Evolutionary conservation across 1,140 invertebrate genomes (phyloP).

Genomic region (Neodiprion lecontei): DNA sequence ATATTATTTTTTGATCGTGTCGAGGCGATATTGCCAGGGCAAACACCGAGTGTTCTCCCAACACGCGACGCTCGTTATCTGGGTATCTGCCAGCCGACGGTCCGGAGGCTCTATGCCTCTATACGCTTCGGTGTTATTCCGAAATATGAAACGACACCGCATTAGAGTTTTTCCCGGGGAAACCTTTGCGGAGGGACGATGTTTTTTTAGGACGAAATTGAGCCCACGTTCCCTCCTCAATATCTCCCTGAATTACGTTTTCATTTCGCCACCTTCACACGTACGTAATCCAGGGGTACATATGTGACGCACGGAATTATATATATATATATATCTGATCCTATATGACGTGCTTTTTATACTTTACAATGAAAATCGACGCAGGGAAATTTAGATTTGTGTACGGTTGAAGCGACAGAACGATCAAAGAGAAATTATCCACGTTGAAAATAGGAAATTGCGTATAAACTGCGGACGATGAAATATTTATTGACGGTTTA

Average conservation of each 20-base stretch:
- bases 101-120: too few relatives aligned
- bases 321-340: too few relatives aligned
- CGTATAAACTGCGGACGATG: background rate
- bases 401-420: too few relatives aligned
- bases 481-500: too few relatives aligned
- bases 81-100: too few relatives aligned
- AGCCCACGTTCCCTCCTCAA: conserved; percentile 12
- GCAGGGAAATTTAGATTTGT: too few relatives aligned
- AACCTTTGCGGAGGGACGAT: conserved; percentile 21
- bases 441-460: background rate
- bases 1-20: conserved; percentile 58
- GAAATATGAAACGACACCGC: conserved; percentile 4
- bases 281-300: too few relatives aligned
- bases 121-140: background rate
- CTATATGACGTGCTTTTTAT: too few relatives aligned
- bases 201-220: conserved; percentile 49
- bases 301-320: too few relatives aligned
- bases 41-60: background rate
- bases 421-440: too few relatives aligned
- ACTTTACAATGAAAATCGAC: too few relatives aligned
- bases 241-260: background rate
- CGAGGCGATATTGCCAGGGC: conserved; percentile 8
- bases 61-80: too few relatives aligned
- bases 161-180: background rate
- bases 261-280: background rate